Percentiles rank a stretch among this genome's conserved stretches.
phyloP scores from a whole-genome alignment of 2,113 vertebrate genomes.

The Regulus satrapa region DNA sequence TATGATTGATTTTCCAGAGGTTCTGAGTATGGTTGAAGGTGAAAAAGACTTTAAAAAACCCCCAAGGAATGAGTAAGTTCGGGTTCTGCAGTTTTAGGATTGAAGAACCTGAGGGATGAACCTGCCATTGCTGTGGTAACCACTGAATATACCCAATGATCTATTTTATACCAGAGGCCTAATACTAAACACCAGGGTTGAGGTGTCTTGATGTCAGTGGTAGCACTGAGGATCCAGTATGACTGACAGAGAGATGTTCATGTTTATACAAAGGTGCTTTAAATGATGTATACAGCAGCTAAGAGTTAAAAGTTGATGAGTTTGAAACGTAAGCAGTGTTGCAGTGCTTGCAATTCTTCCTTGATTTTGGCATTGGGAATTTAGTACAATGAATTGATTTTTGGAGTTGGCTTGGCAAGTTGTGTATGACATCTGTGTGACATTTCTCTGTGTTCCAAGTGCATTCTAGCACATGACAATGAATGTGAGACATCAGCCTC shows the following conservation, averaged over 20 bases:
- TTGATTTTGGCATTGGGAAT: neutral
- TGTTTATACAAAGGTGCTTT: neutral
- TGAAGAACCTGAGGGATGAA: neutral
- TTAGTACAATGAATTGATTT: neutral
- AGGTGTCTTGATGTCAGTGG: neutral
- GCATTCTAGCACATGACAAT: slow-evolving; percentile 65
- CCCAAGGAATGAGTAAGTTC: neutral
- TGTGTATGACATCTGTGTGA: slow-evolving; percentile 1
- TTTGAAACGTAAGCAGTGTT: neutral
- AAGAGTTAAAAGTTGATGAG: neutral
- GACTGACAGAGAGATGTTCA: neutral
- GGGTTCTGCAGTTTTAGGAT: neutral
- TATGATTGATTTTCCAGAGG: neutral
- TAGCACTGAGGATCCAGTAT: neutral
- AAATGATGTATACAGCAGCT: neutral
- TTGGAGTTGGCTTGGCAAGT: neutral
- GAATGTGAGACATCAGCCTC: slow-evolving; percentile 34
- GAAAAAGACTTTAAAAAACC: neutral
- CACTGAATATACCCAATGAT: neutral
- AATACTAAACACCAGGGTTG: neutral
- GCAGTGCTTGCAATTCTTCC: neutral
- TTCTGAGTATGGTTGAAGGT: neutral
- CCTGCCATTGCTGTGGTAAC: neutral
- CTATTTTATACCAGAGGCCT: neutral
- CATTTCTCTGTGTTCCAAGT: slow-evolving; percentile 55